A percentile compares a stretch with the other conserved stretches of the same genome.
Evolutionary conservation across 2,888 invertebrate species (phyloP).

Genomic region (Sisyra nigra): DNA sequence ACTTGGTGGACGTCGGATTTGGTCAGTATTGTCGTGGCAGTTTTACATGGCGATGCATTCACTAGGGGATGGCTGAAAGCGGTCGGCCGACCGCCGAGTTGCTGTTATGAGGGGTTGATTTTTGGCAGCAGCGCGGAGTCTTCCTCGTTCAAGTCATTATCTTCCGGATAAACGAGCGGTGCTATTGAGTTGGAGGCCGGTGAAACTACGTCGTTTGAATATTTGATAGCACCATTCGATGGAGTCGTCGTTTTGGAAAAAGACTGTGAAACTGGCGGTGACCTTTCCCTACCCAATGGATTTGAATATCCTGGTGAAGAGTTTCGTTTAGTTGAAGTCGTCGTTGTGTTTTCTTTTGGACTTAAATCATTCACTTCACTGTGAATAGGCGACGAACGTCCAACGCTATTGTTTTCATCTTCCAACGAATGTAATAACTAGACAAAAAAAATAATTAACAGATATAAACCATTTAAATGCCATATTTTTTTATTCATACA

Average conservation of each 20-base stretch:
- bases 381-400: conserved; percentile 19
- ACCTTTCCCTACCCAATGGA: not conserved
- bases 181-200: not conserved
- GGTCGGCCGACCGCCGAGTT: not conserved
- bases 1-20: not conserved
- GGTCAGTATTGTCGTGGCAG: not conserved
- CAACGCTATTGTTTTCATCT: conserved; percentile 50
- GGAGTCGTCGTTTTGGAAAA: not conserved
- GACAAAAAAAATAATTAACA: not conserved
- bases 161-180: not conserved
- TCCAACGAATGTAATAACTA: conserved; percentile 62
- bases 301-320: not conserved
- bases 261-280: not conserved
- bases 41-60: not conserved
- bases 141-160: conserved; percentile 1
- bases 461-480: not conserved
- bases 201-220: too few relatives aligned
- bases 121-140: conserved; percentile 1
- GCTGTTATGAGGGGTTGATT: conserved; percentile 1
- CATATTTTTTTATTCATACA: not conserved
- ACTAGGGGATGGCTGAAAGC: too few relatives aligned
- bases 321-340: not conserved
- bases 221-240: not conserved
- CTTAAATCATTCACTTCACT: conserved; percentile 12
- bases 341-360: not conserved